Evolutionary conservation across 1,140 invertebrate genomes (phyloP).

Genomic region (Chironomus tepperi): DNA sequence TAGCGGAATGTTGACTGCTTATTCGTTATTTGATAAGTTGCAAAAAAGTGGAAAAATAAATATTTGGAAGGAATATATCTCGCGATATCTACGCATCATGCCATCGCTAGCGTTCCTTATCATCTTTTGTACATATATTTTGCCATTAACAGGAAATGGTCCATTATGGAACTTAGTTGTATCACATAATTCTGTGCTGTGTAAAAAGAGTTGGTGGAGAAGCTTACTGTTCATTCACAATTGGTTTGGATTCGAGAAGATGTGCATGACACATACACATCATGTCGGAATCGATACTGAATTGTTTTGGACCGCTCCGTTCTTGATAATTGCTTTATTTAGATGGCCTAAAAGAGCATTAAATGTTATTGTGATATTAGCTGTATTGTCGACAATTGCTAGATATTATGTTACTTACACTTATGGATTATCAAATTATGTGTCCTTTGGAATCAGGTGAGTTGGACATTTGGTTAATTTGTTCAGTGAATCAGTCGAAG

Average conservation of each 20-base stretch:
- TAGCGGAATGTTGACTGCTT: constrained; percentile 53
- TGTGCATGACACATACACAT: constrained; percentile 62
- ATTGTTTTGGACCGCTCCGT: constrained; percentile 61
- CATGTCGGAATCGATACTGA: constrained; percentile 78
- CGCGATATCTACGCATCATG: constrained; percentile 49
- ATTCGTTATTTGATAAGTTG: constrained; percentile 49
- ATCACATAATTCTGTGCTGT: constrained; percentile 51
- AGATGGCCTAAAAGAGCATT: constrained; percentile 48
- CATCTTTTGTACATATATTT: constrained; percentile 53
- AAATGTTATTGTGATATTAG: constrained; percentile 41
- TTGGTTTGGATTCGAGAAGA: constrained; percentile 56
- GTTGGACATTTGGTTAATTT: too few relatives aligned
- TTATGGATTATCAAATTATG: constrained; percentile 50
- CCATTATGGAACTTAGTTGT: constrained; percentile 58
- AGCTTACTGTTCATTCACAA: constrained; percentile 56
- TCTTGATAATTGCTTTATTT: constrained; percentile 56
- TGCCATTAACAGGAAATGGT: constrained; percentile 51
- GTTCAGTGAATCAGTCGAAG: too few relatives aligned
- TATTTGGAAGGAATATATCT: constrained; percentile 51
- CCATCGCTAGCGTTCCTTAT: constrained; percentile 53
- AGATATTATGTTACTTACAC: constrained; percentile 51
- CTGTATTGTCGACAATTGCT: constrained; percentile 47
- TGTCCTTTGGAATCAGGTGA: constrained; percentile 60
- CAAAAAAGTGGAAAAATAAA: constrained; percentile 46
- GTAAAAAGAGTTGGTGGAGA: constrained; percentile 52